phyloP scores from a whole-genome alignment of 2,113 vertebrate genomes.

The Felis chaus region DNA sequence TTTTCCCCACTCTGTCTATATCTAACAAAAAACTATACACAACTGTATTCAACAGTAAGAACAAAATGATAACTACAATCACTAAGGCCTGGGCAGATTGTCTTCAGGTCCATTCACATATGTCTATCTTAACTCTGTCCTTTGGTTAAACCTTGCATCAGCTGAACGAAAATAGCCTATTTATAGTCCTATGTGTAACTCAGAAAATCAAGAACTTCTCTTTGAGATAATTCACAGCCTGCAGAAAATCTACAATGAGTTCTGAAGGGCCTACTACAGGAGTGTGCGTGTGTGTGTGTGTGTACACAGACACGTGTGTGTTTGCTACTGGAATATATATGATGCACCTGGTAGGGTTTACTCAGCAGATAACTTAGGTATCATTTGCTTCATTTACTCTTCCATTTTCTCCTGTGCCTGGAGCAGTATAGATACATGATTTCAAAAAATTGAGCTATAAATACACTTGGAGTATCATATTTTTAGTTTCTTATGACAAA shows the following conservation, averaged over 20 bases:
- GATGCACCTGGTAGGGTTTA: not conserved
- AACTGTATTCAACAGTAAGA: not conserved
- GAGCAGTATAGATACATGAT: not conserved
- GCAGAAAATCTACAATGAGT: not conserved
- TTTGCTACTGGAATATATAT: not conserved
- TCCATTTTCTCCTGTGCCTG: not conserved
- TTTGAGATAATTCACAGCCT: not conserved
- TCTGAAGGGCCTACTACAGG: not conserved
- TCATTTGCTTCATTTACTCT: not conserved
- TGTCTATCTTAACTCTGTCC: not conserved
- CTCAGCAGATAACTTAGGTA: not conserved
- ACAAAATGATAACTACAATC: not conserved
- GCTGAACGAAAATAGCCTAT: not conserved
- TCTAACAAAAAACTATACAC: not conserved
- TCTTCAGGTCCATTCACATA: too few species aligned
- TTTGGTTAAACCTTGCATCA: not conserved
- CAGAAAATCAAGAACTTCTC: not conserved
- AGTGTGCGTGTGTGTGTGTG: too few species aligned
- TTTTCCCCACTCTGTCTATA: rapidly evolving
- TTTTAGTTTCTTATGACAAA: slow-evolving; percentile 21
- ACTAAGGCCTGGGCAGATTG: too few species aligned
- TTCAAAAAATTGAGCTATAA: not conserved
- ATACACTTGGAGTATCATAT: not conserved
- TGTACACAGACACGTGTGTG: not conserved
- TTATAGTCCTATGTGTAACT: not conserved